phyloP scores from a whole-genome alignment of 1,140 invertebrate species.

The Nomia melanderi region DNA sequence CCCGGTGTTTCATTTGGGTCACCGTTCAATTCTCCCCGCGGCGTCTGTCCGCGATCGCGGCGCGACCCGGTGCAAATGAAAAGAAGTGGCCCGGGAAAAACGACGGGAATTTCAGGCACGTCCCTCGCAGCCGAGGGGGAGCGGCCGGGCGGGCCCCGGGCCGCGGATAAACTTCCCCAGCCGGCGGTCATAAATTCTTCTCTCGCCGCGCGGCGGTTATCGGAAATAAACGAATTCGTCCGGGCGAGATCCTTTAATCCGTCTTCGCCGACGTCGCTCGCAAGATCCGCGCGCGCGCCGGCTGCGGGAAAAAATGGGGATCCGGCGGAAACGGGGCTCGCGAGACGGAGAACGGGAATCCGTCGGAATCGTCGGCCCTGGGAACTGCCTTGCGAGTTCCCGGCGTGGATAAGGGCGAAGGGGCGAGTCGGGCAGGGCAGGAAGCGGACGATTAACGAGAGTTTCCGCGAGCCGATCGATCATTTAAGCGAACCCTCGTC shows the following conservation, averaged over 20 bases:
- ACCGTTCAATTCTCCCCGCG: background rate
- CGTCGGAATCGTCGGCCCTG: slow-evolving; percentile 37
- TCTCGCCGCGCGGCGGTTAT: slow-evolving; percentile 7
- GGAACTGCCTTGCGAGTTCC: slow-evolving; percentile 58
- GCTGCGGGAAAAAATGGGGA: background rate
- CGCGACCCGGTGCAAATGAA: slow-evolving; percentile 6
- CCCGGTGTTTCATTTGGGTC: slow-evolving; percentile 1
- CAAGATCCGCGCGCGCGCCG: slow-evolving; percentile 3
- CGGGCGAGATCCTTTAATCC: slow-evolving; percentile 55
- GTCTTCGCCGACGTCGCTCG: slow-evolving; percentile 24
- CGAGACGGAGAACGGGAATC: background rate
- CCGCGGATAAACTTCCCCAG: slow-evolving; percentile 29
- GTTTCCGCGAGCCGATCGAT: slow-evolving; percentile 66
- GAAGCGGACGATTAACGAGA: slow-evolving; percentile 70
- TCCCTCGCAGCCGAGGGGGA: background rate
- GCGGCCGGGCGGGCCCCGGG: background rate
- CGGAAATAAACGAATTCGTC: slow-evolving; percentile 45
- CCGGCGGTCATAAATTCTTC: slow-evolving; percentile 42
- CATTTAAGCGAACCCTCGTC: slow-evolving; percentile 48
- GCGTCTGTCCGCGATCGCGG: background rate
- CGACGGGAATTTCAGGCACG: slow-evolving; percentile 38
- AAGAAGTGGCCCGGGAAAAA: background rate
- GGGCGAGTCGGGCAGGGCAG: slow-evolving; percentile 38
- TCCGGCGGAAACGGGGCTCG: background rate
- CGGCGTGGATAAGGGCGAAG: slow-evolving; percentile 16